Evolutionary conservation across 2,797 vertebrate species (phyloP).

Genomic region (Pterois miles): DNA sequence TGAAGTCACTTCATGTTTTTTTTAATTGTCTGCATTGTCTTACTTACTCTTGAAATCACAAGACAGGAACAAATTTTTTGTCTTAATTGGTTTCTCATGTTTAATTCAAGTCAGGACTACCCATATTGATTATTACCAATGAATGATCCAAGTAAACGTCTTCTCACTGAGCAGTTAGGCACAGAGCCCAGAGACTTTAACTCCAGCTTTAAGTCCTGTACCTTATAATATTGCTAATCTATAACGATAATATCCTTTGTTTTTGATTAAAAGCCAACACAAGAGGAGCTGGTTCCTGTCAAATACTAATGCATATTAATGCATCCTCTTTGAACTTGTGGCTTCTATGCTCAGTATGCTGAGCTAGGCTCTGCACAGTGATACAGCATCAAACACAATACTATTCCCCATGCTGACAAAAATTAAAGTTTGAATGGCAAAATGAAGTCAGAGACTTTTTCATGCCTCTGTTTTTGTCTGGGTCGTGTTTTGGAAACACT

Average conservation of each 20-base stretch:
- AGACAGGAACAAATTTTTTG: background rate
- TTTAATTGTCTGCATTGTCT: background rate
- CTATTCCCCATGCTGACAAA: background rate
- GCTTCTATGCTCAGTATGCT: background rate
- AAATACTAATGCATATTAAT: conserved; percentile 28
- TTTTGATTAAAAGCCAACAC: conserved; percentile 1
- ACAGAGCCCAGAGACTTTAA: background rate
- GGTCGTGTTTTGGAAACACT: conserved; percentile 23
- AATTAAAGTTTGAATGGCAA: conserved; percentile 8
- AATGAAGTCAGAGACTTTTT: conserved; percentile 27
- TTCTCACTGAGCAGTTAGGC: conserved; percentile 11
- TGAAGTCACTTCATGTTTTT: background rate
- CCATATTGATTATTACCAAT: conserved; percentile 36
- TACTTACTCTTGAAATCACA: background rate
- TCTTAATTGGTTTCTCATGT: conserved; percentile 1
- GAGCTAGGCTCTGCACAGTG: conserved; percentile 1
- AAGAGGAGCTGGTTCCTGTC: background rate
- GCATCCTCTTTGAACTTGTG: background rate
- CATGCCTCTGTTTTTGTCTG: background rate
- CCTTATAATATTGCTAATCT: background rate
- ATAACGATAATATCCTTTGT: background rate
- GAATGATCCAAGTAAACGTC: conserved; percentile 25
- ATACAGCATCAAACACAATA: background rate
- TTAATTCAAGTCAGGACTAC: conserved; percentile 12
- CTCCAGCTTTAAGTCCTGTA: background rate